Conservation (phyloP, 2,888 invertebrate species). For the Lithosia quadra region DNA sequence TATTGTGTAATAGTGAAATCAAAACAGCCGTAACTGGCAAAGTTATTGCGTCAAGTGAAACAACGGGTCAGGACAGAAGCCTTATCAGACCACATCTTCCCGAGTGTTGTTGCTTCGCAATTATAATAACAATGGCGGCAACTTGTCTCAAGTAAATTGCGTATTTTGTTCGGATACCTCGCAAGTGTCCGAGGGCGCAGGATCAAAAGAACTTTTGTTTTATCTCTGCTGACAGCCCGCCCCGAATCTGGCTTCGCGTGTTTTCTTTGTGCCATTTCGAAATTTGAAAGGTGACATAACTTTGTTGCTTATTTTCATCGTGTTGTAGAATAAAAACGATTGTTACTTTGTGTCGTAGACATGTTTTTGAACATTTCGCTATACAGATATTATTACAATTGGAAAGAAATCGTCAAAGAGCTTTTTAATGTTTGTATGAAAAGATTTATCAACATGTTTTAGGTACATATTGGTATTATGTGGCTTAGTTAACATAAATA, state of each 20-base stretch:
- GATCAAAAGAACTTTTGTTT: slow-evolving; percentile 80
- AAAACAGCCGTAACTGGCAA: slow-evolving; percentile 19
- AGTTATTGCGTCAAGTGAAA: slow-evolving; percentile 37
- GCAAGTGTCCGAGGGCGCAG: slow-evolving; percentile 67
- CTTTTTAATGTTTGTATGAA: slow-evolving; percentile 40
- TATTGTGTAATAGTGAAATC: slow-evolving; percentile 26
- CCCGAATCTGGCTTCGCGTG: slow-evolving; percentile 48
- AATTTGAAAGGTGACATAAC: slow-evolving; percentile 54
- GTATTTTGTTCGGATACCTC: slow-evolving; percentile 54
- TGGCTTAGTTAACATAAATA: background rate
- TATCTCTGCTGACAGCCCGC: slow-evolving; percentile 63
- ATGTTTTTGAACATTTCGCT: slow-evolving; percentile 30
- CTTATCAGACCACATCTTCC: slow-evolving; percentile 43
- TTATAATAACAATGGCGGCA: slow-evolving; percentile 67
- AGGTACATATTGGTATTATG: background rate
- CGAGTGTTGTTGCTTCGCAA: slow-evolving; percentile 54
- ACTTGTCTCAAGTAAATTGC: slow-evolving; percentile 78
- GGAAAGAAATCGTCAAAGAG: slow-evolving; percentile 44
- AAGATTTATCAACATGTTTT: slow-evolving; percentile 23
- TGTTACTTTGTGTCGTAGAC: slow-evolving; percentile 47
- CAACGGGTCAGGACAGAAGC: slow-evolving; percentile 52
- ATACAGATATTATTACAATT: slow-evolving; percentile 43
- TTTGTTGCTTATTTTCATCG: slow-evolving; percentile 52
- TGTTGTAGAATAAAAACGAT: slow-evolving; percentile 41
- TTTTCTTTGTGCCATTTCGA: slow-evolving; percentile 50